A percentile compares a stretch with the other conserved stretches of the same genome.
phyloP scores from a whole-genome alignment of 2,888 invertebrate genomes.

The Microplitis manilae region DNA sequence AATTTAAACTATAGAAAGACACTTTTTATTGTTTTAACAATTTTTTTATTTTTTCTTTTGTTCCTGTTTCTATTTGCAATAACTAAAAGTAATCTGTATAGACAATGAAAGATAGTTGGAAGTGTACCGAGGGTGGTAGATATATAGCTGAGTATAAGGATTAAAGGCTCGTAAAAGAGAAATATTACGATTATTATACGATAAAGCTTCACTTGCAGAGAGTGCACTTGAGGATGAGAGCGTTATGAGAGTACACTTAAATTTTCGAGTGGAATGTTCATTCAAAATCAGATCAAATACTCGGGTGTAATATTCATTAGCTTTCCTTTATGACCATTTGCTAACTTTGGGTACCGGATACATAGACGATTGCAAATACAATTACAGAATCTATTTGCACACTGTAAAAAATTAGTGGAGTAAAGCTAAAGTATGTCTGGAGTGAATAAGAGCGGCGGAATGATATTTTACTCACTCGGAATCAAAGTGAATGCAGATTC shows the following conservation, averaged over 20 bases:
- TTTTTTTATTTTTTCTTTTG: not conserved
- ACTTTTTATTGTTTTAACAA: not conserved
- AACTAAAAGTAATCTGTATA: constrained; percentile 1
- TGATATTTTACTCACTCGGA: no score
- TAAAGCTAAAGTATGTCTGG: no score
- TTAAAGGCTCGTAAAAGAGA: constrained; percentile 4
- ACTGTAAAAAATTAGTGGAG: no score
- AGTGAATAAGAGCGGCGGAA: no score
- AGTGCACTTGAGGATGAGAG: constrained; percentile 13
- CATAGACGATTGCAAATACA: no score
- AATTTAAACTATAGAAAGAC: not conserved
- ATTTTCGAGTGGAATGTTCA: constrained; percentile 7
- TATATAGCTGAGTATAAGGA: not conserved
- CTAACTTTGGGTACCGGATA: no score
- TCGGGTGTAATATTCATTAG: not conserved
- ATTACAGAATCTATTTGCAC: no score
- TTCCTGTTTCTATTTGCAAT: not conserved
- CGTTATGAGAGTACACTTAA: constrained; percentile 9
- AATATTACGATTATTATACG: constrained; percentile 7
- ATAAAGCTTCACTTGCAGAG: constrained; percentile 9
- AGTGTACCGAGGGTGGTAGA: not conserved
- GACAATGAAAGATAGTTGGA: not conserved
- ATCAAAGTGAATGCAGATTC: no score
- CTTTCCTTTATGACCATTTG: no score
- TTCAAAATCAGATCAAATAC: constrained; percentile 7